phyloP scores from a whole-genome alignment of 2,113 vertebrate species.

The Corvus cornix region DNA sequence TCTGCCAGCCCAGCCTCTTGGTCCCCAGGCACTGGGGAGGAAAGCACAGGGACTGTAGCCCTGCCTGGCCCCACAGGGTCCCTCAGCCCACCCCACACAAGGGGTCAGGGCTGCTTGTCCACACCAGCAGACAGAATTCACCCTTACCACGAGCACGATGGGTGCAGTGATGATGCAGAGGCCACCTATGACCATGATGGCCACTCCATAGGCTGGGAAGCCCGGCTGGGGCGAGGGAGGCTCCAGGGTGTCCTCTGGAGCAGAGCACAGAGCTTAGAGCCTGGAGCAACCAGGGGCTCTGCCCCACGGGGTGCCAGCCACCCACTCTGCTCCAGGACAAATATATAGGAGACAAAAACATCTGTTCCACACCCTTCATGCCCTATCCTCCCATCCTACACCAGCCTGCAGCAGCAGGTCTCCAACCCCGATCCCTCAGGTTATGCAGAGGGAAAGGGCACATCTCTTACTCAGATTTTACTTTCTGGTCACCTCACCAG shows the following conservation, averaged over 20 bases:
- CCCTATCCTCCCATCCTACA: neutral
- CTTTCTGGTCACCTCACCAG: neutral
- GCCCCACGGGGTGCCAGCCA: rapidly evolving
- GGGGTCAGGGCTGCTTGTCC: neutral
- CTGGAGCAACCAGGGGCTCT: neutral
- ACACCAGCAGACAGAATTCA: neutral
- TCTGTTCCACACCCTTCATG: too few species aligned
- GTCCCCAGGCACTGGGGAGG: neutral
- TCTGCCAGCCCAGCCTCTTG: neutral
- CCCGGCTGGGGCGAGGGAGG: rapidly evolving
- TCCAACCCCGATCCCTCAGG: rapidly evolving
- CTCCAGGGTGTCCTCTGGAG: slow-evolving; percentile 39
- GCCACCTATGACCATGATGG: neutral
- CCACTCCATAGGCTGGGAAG: slow-evolving; percentile 11
- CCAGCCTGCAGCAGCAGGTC: neutral
- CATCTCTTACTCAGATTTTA: rapidly evolving
- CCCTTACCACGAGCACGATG: neutral
- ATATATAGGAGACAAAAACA: rapidly evolving
- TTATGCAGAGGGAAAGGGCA: neutral
- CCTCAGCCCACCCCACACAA: neutral
- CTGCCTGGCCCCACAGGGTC: rapidly evolving
- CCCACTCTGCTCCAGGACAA: neutral
- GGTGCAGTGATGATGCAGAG: neutral
- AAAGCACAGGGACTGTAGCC: neutral
- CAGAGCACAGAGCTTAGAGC: neutral